A percentile compares a stretch with the other conserved stretches of the same genome.
Evolutionary conservation across 2,113 vertebrate species (phyloP).

Genomic region (Cervus canadensis): DNA sequence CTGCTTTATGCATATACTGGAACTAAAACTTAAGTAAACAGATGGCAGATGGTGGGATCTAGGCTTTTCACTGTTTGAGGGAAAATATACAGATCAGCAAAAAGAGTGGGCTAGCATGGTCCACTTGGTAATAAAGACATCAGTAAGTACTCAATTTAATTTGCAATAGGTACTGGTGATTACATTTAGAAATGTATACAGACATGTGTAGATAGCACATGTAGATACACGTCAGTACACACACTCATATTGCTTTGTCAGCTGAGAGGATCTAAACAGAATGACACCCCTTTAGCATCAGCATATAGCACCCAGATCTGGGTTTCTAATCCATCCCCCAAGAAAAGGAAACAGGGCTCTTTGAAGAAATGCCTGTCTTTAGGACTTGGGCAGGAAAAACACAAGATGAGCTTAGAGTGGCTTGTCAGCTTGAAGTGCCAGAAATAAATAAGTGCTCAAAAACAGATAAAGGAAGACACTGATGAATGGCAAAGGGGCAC

Average conservation of each 20-base stretch:
- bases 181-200: background rate
- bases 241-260: background rate
- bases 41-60: background rate
- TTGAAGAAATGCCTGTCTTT: background rate
- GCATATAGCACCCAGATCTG: background rate
- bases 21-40: background rate
- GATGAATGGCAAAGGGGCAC: background rate
- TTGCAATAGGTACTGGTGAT: background rate
- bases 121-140: background rate
- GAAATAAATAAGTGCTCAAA: background rate
- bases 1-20: background rate
- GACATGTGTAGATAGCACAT: background rate
- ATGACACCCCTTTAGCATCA: background rate
- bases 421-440: background rate
- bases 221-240: background rate
- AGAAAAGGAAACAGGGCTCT: background rate
- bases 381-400: background rate
- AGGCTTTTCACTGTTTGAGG: background rate
- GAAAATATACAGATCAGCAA: background rate
- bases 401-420: background rate
- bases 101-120: background rate
- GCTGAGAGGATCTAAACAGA: background rate
- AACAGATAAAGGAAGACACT: background rate
- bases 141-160: background rate
- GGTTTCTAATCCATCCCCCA: background rate